These are phyloP conservation scores for Temnothorax unifasciatus DNA, from an alignment of 2,888 invertebrate species.

Conservation along the genomic window DNA sequence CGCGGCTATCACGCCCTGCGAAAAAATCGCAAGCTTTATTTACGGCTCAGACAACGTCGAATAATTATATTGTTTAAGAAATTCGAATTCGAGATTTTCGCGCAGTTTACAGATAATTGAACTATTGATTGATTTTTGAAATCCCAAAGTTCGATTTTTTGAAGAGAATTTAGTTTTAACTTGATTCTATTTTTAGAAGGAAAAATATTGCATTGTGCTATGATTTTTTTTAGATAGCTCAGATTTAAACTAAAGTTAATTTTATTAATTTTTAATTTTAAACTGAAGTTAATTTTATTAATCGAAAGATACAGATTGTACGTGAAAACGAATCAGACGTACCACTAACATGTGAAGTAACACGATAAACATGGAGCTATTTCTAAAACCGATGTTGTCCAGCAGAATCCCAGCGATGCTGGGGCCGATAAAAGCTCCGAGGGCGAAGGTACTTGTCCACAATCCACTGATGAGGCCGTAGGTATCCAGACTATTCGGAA, in stretches of 20 bases:
- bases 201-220: not conserved
- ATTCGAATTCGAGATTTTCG: not conserved
- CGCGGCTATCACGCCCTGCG: conserved; percentile 84
- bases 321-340: conserved; percentile 78
- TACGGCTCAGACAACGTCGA: not conserved
- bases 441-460: conserved; percentile 96
- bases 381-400: conserved; percentile 91
- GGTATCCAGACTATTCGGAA: conserved; percentile 95
- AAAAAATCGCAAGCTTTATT: conserved; percentile 10
- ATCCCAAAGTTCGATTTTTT: not conserved
- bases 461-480: conserved; percentile 96
- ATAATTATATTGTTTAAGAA: not conserved
- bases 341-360: conserved; percentile 90
- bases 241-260: not conserved
- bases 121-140: not conserved
- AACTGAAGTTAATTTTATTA: not conserved
- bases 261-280: not conserved
- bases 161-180: not conserved
- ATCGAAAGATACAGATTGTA: not conserved
- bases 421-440: conserved; percentile 95
- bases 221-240: not conserved
- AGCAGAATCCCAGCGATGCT: conserved; percentile 92
- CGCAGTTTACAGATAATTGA: not conserved
- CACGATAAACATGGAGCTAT: conserved; percentile 91
- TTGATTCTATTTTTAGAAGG: not conserved